Percentiles rank a stretch among this genome's conserved stretches.
phyloP scores from a whole-genome alignment of 2,888 invertebrate genomes.

The Xestia ashworthii region DNA sequence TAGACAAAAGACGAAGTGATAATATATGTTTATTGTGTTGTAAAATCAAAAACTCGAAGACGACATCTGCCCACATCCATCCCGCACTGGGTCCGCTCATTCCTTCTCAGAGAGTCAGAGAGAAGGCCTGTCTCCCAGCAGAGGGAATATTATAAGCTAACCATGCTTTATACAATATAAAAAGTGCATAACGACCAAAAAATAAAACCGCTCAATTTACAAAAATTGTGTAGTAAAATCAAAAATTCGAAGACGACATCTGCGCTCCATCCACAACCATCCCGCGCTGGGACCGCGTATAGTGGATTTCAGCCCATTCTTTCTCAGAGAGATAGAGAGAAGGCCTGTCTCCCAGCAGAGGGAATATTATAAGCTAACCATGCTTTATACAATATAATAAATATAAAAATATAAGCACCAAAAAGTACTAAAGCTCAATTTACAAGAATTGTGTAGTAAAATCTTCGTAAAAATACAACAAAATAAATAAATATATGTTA shows the following conservation, averaged over 20 bases:
- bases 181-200: background rate
- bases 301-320: background rate
- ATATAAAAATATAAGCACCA: background rate
- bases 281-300: background rate
- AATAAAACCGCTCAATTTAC: slow-evolving; percentile 28
- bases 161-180: background rate
- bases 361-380: background rate
- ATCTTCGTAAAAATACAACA: slow-evolving; percentile 67
- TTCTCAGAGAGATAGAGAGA: background rate
- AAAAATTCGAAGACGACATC: background rate
- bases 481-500: slow-evolving; percentile 70
- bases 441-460: slow-evolving; percentile 38
- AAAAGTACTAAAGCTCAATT: slow-evolving; percentile 21
- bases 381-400: background rate
- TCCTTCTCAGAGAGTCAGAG: background rate
- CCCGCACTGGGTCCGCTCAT: background rate
- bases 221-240: background rate
- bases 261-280: background rate
- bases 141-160: background rate
- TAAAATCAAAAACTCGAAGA: background rate
- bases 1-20: too few relatives aligned
- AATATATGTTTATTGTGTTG: too few relatives aligned
- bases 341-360: background rate
- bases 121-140: background rate
- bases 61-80: background rate